Evolutionary conservation across 2,113 vertebrate species (phyloP), one percentile per base, ranked within the genome.

Genomic region (Podiceps cristatus): DNA sequence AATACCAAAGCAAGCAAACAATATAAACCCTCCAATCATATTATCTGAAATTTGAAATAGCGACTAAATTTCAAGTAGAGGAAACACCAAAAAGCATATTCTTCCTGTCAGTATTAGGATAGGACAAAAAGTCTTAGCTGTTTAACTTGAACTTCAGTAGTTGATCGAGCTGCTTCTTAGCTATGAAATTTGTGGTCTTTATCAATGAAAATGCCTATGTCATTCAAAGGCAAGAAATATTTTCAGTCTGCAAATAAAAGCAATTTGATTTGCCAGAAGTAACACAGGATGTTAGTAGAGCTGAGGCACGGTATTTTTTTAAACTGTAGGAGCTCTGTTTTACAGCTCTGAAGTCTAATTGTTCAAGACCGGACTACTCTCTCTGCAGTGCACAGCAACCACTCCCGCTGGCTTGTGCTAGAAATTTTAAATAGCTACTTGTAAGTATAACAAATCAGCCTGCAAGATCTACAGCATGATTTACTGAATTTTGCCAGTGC

Each of bases 11-110:
- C 2, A 42, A 37, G 16, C 24, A 89, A 84, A 45, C 53, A 15
- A 15, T 66, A 52, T 11, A 40, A 37, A 1, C 11, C 8, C 5
- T 3, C 4, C 0, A 1, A 18, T 25, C 3, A 2, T 49, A 33
- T 68, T 71, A 24, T n/a, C 27, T 53, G 37, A 59, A 75, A 66
- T 50, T 60, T 73, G 29, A 64, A 82, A 79, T 31, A 73, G 18
- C 10, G 60, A 11, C 17, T 28, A 31, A 68, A 40, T 90, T 67
- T 69, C 47, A 80, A n/a, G 25, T 63, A 40, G 28, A 2, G 18
- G 31, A 86, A 63, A 71, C 18, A 69, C 45, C 77, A 33, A 59
- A 69, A 68, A 66, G 9, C 33, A 6, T 59, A 23, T 68, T 87
- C 17, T 72, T 71, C 20, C 6, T 9, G 90, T 83, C 63, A 42